These are phyloP conservation scores for Oxyteleia sp. DNA, from an alignment of 2,888 invertebrate species.

Conservation along the genomic window DNA sequence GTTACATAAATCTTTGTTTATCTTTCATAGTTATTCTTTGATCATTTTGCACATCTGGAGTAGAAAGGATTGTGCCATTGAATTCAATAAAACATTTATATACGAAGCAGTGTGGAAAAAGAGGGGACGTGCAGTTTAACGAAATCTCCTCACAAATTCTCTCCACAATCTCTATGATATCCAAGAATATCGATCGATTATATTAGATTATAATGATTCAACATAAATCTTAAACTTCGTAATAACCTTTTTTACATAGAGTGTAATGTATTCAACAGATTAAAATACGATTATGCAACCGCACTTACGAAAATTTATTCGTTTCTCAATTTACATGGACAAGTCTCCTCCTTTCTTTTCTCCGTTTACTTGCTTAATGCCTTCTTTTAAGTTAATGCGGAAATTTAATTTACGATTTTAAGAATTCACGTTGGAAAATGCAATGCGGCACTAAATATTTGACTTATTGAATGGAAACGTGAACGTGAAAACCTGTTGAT, in stretches of 20 bases:
- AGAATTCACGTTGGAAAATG: no score
- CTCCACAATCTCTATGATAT: slow-evolving; percentile 56
- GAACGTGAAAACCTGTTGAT: not conserved
- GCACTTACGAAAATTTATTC: slow-evolving; percentile 1
- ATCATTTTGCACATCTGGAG: slow-evolving; percentile 77
- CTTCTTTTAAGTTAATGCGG: not conserved
- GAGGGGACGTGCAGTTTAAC: slow-evolving; percentile 64
- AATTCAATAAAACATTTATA: slow-evolving; percentile 74
- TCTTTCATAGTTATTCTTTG: slow-evolving; percentile 78
- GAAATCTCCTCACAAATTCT: slow-evolving; percentile 68
- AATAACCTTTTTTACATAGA: slow-evolving; percentile 47
- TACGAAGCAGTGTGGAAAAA: slow-evolving; percentile 55
- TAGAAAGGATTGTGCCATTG: slow-evolving; percentile 72
- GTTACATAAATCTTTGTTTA: slow-evolving; percentile 61
- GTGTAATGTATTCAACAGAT: slow-evolving; percentile 46
- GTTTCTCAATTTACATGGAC: not conserved
- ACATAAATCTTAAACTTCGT: slow-evolving; percentile 56
- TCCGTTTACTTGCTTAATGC: not conserved
- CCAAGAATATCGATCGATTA: slow-evolving; percentile 58
- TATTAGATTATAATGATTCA: slow-evolving; percentile 65
- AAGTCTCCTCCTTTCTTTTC: not conserved
- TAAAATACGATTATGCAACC: slow-evolving; percentile 15
- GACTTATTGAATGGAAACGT: slow-evolving; percentile 11
- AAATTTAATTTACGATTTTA: not conserved
- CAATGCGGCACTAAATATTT: slow-evolving; percentile 5